Evolutionary conservation across 92 coral and sea anemone species (phyloP).

Genomic region (Nematostella vectensis): DNA sequence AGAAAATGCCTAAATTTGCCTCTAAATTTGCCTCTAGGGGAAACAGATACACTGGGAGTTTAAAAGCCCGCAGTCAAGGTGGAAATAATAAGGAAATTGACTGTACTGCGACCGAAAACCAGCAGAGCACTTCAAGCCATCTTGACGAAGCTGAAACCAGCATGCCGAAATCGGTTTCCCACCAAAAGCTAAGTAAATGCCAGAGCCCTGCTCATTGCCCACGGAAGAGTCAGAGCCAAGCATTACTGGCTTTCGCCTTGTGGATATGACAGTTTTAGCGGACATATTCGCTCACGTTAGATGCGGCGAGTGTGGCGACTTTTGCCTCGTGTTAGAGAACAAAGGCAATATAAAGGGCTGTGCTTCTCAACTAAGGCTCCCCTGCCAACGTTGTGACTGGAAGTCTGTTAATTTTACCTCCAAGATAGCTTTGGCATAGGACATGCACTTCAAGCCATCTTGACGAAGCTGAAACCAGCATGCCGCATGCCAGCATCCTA

Average conservation of each 20-base stretch:
- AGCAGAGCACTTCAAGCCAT: neutral
- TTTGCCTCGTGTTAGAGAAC: no score
- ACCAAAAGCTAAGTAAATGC: neutral
- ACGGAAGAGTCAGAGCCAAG: neutral
- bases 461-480: conserved; percentile 3
- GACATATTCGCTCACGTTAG: neutral
- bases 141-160: conserved; percentile 2
- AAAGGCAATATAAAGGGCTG: no score
- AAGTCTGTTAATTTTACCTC: no score
- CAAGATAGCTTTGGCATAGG: no score
- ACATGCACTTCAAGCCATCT: neutral
- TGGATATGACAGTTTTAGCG: neutral
- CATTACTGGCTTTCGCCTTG: conserved; percentile 1
- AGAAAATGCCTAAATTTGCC: no score
- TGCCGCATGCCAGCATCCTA: no score
- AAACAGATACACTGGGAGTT: no score
- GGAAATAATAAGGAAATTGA: neutral
- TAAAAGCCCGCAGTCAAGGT: no score
- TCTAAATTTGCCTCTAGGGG: no score
- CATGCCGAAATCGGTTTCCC: neutral
- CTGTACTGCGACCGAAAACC: neutral
- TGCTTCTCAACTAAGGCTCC: no score
- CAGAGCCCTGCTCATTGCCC: neutral
- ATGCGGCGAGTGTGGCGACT: neutral
- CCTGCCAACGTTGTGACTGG: no score